Evolutionary conservation across 1,140 invertebrate species (phyloP).

Genomic region (Megalopta genalis): DNA sequence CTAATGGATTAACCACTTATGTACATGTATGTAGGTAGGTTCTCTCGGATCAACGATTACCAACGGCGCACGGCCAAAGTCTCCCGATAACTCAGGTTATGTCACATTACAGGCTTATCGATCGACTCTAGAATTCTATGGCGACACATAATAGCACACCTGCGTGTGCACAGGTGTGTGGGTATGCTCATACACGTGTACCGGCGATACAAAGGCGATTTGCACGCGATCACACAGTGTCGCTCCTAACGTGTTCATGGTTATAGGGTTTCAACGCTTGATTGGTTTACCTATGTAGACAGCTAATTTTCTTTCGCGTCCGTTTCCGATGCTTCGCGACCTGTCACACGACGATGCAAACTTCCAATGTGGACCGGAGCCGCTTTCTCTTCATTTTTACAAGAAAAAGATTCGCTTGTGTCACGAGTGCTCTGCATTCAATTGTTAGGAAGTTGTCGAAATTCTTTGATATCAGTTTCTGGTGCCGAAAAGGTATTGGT

Average conservation of each 20-base stretch:
- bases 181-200: slow-evolving; percentile 13
- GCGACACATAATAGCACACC: slow-evolving; percentile 23
- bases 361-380: no score
- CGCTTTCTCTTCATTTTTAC: no score
- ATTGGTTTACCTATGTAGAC: slow-evolving; percentile 3
- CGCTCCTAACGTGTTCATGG: slow-evolving; percentile 23
- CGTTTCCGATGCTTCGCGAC: neutral
- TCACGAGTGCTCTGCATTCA: no score
- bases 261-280: slow-evolving; percentile 13
- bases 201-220: slow-evolving; percentile 28
- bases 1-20: slow-evolving; percentile 43
- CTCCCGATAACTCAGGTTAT: slow-evolving; percentile 46
- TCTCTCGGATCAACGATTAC: slow-evolving; percentile 38
- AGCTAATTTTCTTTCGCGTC: neutral
- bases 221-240: slow-evolving; percentile 34
- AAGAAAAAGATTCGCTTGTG: no score
- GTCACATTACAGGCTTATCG: slow-evolving; percentile 56
- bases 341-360: neutral
- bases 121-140: slow-evolving; percentile 53
- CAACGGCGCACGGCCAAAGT: slow-evolving; percentile 42
- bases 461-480: no score
- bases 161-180: slow-evolving; percentile 35
- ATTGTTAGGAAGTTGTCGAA: no score
- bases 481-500: no score
- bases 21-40: slow-evolving; percentile 6